Base-by-base conservation (phyloP, 2,113 vertebrate species). In the Tursiops truncatus region DNA sequence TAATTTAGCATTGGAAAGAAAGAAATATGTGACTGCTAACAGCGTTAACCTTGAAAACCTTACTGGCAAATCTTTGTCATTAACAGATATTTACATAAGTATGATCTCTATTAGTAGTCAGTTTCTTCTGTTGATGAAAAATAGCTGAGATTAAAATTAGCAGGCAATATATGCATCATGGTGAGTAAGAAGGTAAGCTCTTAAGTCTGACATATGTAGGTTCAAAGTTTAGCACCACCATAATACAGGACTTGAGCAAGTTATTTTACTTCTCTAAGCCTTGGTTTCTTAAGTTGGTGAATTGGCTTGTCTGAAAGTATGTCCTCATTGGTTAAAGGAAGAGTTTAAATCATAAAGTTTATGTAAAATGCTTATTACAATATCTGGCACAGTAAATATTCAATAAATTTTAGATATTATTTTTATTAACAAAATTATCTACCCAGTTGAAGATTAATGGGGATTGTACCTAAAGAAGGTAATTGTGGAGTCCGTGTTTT, bases 11-110 rank as follows among this genome's bases (percentile, higher is more conserved):
- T 53, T 94, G 84, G 33, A 28, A 95, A 97, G 86, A 82, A 96
- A 96, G 26, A 33, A 90, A 70, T 90, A 87, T 63, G 10, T 87
- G 92, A 4, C 74, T 89, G 3, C 14, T 93, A 50, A 91, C 88
- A 89, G 47, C 91, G 80, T 96, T 89, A 97, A 96, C 77, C 91
- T 89, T 77, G 44, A 91, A 96, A 97, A 74, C 1, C 84, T 67
- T 56, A 18, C 65, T 60, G 95, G 86, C 94, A 80, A 79, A 97
- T 94, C 73, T 89, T 96, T 44, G 0, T 68, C 90, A 93, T 94
- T 97, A 97, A 86, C 89, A 95, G 97, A 95, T 94, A 97, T 94
- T 97, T 97, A 92, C 83, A 94, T 21, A 12, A 92, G 23, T 87
- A 58, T 94, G 94, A 91, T 86, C 90, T n/a, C 71, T 85, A 71